phyloP scores from a whole-genome alignment of 2,797 vertebrate species.

The Chaetophractus vellerosus region DNA sequence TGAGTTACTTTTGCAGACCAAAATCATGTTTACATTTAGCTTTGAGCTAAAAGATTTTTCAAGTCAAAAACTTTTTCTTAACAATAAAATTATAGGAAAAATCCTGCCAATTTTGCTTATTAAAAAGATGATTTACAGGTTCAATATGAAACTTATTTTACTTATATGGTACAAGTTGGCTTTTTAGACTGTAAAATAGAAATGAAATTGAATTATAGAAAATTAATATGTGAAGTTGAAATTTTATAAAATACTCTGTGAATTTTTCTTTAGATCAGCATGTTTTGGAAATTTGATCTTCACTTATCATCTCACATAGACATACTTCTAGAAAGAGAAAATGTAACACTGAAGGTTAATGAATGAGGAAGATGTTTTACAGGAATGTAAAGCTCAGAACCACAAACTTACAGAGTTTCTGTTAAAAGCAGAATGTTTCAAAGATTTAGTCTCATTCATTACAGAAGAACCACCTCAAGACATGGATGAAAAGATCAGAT shows the following conservation, averaged over 20 bases:
- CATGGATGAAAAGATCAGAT: conserved; percentile 98
- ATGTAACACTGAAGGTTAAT: conserved; percentile 97
- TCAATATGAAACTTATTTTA: not conserved
- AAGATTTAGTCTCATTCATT: conserved; percentile 97
- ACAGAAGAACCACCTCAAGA: conserved; percentile 97
- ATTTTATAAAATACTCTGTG: conserved; percentile 72
- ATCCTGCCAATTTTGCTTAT: not conserved
- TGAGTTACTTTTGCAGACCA: conserved; percentile 38
- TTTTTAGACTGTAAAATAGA: conserved; percentile 62
- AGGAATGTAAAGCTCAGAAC: conserved; percentile 99
- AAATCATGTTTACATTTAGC: not conserved
- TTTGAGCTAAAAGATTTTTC: not conserved
- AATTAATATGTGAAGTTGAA: conserved; percentile 54
- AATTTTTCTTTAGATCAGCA: conserved; percentile 91
- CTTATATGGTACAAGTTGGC: conserved; percentile 27
- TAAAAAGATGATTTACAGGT: conserved; percentile 25
- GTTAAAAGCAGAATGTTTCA: conserved; percentile 97
- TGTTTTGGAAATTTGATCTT: conserved; percentile 99
- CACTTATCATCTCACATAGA: conserved; percentile 99
- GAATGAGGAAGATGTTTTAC: conserved; percentile 99
- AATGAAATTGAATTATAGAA: conserved; percentile 46
- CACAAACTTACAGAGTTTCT: conserved; percentile 99
- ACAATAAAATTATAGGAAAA: not conserved
- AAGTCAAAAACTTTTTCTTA: not conserved
- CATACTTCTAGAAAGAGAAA: conserved; percentile 98